Evolutionary conservation across 2,113 vertebrate genomes (phyloP).

Genomic region (Anoura caudifer): DNA sequence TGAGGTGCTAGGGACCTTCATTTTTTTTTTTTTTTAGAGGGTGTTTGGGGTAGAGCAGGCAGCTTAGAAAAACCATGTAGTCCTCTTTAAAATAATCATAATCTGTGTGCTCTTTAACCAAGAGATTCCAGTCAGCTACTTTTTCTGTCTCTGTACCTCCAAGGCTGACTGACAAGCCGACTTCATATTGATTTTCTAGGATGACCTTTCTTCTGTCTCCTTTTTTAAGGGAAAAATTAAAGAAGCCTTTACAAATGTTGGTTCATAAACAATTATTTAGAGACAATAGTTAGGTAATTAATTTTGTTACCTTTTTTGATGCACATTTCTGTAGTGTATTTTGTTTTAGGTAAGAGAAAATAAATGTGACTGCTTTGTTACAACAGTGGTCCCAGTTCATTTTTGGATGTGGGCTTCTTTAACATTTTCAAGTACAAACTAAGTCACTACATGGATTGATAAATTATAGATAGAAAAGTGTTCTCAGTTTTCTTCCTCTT

Average conservation of each 20-base stretch:
- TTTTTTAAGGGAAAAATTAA: neutral
- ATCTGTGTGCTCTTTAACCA: neutral
- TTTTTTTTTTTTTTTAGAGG: constrained; percentile 25
- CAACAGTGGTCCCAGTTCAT: neutral
- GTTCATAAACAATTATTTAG: neutral
- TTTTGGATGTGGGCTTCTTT: neutral
- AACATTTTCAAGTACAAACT: neutral
- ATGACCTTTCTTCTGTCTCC: neutral
- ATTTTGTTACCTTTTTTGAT: neutral
- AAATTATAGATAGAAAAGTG: neutral
- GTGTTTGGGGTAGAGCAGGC: neutral
- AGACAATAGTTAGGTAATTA: neutral
- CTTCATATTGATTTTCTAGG: neutral
- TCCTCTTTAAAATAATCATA: neutral
- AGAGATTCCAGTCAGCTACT: neutral
- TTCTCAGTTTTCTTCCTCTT: constrained; percentile 32
- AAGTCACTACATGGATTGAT: neutral
- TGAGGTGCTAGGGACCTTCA: neutral
- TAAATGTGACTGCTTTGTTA: neutral
- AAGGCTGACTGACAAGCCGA: neutral
- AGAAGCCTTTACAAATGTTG: neutral
- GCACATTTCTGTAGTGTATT: neutral
- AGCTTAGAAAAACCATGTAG: constrained; percentile 11
- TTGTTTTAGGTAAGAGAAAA: neutral
- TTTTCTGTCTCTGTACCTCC: neutral